phyloP scores from a whole-genome alignment of 2,797 vertebrate genomes.

The Micromesistius poutassou region DNA sequence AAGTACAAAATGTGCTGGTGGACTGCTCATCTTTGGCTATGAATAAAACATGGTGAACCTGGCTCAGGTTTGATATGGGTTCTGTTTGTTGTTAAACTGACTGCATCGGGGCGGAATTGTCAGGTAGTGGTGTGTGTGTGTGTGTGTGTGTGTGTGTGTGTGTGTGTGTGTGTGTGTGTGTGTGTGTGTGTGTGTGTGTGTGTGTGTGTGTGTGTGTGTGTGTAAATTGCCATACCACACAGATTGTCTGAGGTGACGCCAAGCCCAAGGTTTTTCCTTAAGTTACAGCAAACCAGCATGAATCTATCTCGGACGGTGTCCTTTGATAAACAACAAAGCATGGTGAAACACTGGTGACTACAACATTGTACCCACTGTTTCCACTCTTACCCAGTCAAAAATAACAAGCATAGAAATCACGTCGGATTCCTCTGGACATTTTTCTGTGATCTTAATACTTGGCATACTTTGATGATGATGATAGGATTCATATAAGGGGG shows the following conservation, averaged over 20 bases:
- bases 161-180: too few species aligned
- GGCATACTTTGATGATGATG: conserved; percentile 5
- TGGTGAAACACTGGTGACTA: too few species aligned
- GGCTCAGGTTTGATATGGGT: conserved; percentile 53
- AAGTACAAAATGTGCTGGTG: conserved; percentile 24
- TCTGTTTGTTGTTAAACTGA: conserved; percentile 50
- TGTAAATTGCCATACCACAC: too few species aligned
- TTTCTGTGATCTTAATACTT: not conserved
- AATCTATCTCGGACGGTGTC: too few species aligned
- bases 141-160: conserved; percentile 4
- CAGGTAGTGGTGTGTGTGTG: conserved; percentile 32
- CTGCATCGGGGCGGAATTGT: conserved; percentile 39
- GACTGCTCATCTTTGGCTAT: conserved; percentile 35
- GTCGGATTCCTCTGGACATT: too few species aligned
- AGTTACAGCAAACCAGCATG: too few species aligned
- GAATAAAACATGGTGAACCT: conserved; percentile 60
- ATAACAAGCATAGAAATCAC: not conserved
- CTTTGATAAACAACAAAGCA: too few species aligned
- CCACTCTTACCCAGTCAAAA: not conserved
- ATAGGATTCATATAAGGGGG: conserved; percentile 15
- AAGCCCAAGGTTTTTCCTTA: too few species aligned
- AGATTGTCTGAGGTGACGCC: too few species aligned
- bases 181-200: too few species aligned
- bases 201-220: too few species aligned
- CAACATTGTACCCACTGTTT: not conserved